These are phyloP conservation scores for Zaprionus kolodkinae DNA, from an alignment of 1,140 invertebrate species.

Conservation along the genomic window DNA sequence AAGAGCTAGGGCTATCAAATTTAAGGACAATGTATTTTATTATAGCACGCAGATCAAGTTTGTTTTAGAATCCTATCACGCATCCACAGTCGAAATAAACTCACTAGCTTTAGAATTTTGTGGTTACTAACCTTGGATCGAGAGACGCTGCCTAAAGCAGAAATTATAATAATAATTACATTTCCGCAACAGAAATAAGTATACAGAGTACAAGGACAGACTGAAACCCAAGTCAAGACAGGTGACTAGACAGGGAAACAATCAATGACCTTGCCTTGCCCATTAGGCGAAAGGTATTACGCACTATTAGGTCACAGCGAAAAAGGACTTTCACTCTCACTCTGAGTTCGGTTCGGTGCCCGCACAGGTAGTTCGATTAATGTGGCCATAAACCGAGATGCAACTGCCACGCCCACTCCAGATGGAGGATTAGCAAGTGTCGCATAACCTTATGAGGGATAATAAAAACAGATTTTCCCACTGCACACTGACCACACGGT, in stretches of 20 bases:
- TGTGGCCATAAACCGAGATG: constrained; percentile 41
- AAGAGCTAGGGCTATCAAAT: too few species aligned
- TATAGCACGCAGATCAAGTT: too few species aligned
- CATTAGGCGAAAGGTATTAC: constrained; percentile 23
- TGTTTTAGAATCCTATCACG: too few species aligned
- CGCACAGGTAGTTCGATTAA: constrained; percentile 66
- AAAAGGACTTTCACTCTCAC: constrained; percentile 49
- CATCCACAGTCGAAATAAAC: too few species aligned
- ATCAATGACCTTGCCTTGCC: constrained; percentile 20
- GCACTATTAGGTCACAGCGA: constrained; percentile 65
- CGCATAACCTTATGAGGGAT: constrained; percentile 18
- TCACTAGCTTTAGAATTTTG: too few species aligned
- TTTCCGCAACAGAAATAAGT: too few species aligned
- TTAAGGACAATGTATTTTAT: too few species aligned
- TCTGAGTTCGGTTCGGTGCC: constrained; percentile 20
- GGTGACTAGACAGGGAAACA: neutral
- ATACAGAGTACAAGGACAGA: too few species aligned
- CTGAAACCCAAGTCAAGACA: too few species aligned
- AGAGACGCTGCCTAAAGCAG: neutral
- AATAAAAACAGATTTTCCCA: constrained; percentile 42
- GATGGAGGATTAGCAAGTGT: constrained; percentile 19
- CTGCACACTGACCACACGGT: constrained; percentile 39
- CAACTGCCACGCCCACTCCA: constrained; percentile 3
- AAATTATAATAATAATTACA: neutral
- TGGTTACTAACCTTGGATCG: neutral